Evolutionary conservation across 2,888 invertebrate species (phyloP).

Genomic region (Salticus scenicus): DNA sequence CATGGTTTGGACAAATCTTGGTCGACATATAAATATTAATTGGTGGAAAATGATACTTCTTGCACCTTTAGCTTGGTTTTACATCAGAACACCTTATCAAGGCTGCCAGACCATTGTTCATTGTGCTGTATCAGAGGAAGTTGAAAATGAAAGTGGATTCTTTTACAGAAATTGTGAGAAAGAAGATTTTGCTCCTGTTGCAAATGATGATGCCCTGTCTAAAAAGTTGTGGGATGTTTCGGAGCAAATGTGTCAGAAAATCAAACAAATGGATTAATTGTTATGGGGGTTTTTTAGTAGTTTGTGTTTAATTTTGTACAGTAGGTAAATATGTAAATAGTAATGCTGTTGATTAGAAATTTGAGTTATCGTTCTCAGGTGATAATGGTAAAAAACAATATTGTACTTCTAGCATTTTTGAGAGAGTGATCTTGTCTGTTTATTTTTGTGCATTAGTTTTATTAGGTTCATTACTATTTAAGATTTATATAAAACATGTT

Average conservation of each 20-base stretch:
- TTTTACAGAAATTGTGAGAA: constrained; percentile 84
- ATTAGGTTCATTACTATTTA: no score
- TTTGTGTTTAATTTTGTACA: no score
- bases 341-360: no score
- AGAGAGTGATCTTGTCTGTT: no score
- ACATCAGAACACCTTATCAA: constrained; percentile 84
- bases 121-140: constrained; percentile 84
- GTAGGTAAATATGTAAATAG: no score
- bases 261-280: no score
- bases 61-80: constrained; percentile 83
- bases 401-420: no score
- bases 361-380: no score
- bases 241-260: constrained; percentile 43
- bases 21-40: constrained; percentile 80
- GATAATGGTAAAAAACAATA: no score
- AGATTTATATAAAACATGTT: no score
- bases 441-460: no score
- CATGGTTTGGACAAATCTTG: constrained; percentile 86
- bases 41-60: constrained; percentile 86
- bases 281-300: no score
- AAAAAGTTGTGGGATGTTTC: constrained; percentile 72
- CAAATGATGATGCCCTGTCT: constrained; percentile 65
- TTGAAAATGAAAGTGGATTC: constrained; percentile 82
- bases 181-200: constrained; percentile 44
- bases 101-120: constrained; percentile 87